A percentile compares a stretch with the other conserved stretches of the same genome.
Conservation (phyloP, 37 sponge, comb jelly and placozoan genomes). For the Axinella damicornis region DNA sequence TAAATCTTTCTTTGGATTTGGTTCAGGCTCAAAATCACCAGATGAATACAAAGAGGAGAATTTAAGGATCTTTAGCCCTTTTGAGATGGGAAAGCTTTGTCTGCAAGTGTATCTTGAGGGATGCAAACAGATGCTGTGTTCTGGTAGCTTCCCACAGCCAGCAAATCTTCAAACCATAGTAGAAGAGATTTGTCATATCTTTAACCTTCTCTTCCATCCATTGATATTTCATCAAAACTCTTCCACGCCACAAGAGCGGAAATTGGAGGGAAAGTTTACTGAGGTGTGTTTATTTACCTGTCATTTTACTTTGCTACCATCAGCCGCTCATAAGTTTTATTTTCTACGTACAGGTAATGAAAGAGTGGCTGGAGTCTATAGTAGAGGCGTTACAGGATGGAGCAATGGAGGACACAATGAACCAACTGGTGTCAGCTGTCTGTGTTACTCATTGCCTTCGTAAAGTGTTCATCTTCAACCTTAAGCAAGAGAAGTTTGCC, state of each 20-base stretch:
- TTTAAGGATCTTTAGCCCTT: neutral
- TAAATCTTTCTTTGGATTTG: neutral
- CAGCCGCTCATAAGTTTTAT: too few relatives aligned
- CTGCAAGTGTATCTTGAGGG: neutral
- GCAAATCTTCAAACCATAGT: too few relatives aligned
- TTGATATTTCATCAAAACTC: too few relatives aligned
- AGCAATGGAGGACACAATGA: neutral
- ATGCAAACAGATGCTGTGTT: neutral
- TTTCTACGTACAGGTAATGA: neutral
- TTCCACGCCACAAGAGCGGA: too few relatives aligned
- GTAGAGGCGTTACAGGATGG: neutral
- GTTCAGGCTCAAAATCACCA: neutral
- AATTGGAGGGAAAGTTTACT: too few relatives aligned
- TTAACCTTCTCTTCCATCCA: neutral
- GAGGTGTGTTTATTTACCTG: too few relatives aligned
- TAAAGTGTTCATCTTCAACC: too few relatives aligned
- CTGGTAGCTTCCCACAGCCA: neutral
- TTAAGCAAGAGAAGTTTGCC: neutral
- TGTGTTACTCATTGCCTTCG: too few relatives aligned
- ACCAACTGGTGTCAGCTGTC: too few relatives aligned
- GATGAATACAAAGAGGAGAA: neutral
- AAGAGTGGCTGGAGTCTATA: neutral
- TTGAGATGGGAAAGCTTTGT: neutral
- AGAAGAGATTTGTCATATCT: neutral
- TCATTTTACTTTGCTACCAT: too few relatives aligned